These are phyloP conservation scores for Chymomyza caudatula DNA, from an alignment of 2,888 invertebrate genomes.

Conservation along the genomic window DNA sequence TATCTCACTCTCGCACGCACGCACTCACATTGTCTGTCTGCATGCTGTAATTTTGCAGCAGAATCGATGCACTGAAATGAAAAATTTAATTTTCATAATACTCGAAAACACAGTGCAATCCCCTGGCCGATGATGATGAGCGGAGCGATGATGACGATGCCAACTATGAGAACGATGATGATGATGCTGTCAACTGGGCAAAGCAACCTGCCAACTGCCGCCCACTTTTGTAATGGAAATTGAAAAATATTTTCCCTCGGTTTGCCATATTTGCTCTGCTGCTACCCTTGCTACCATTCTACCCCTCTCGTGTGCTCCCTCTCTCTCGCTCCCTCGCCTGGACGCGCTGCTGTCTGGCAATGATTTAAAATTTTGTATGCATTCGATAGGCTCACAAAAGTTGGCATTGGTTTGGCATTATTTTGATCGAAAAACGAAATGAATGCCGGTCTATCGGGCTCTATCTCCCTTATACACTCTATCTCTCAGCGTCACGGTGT, in stretches of 20 bases:
- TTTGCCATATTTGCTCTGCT: slow-evolving; percentile 50
- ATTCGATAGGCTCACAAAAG: slow-evolving; percentile 31
- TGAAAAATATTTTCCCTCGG: slow-evolving; percentile 62
- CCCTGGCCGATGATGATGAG: slow-evolving; percentile 9
- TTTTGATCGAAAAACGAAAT: slow-evolving; percentile 60
- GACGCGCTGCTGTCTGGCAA: slow-evolving; percentile 16
- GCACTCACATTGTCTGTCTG: neutral
- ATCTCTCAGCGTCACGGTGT: neutral
- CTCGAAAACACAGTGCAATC: slow-evolving; percentile 56
- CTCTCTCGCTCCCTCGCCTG: neutral
- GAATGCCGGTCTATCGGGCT: slow-evolving; percentile 25
- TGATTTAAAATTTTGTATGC: slow-evolving; percentile 44
- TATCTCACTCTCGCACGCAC: neutral
- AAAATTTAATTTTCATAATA: slow-evolving; percentile 72
- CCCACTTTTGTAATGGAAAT: slow-evolving; percentile 65
- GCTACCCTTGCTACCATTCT: neutral
- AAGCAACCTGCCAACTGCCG: neutral
- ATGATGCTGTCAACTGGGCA: neutral
- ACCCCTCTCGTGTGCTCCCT: neutral
- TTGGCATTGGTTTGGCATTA: slow-evolving; percentile 46
- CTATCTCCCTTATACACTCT: neutral
- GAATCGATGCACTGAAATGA: slow-evolving; percentile 61
- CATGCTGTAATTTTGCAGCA: slow-evolving; percentile 17
- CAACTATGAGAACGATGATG: neutral
- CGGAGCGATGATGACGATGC: slow-evolving; percentile 28